These are phyloP conservation scores for Channa striata DNA, from an alignment of 2,797 vertebrate genomes.

Conservation along the genomic window DNA sequence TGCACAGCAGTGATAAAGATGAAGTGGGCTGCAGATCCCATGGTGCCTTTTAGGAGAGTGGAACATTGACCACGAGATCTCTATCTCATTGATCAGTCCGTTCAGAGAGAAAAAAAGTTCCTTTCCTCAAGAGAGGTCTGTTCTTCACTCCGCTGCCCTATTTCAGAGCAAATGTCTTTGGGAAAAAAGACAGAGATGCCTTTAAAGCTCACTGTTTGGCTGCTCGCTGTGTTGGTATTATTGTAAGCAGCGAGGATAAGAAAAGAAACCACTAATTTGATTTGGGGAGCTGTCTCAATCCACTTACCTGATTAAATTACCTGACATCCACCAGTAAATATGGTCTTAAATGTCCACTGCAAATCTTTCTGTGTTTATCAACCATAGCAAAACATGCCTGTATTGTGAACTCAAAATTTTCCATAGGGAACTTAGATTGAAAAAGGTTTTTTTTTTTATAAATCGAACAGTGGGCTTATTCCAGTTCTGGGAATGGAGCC, in stretches of 20 bases:
- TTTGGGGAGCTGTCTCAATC: slow-evolving; percentile 17
- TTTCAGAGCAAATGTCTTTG: slow-evolving; percentile 45
- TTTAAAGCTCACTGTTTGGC: slow-evolving; percentile 21
- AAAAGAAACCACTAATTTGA: slow-evolving; percentile 17
- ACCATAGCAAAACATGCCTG: slow-evolving; percentile 29
- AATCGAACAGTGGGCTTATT: slow-evolving; percentile 52
- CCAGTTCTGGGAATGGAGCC: slow-evolving; percentile 61
- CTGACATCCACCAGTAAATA: slow-evolving; percentile 3
- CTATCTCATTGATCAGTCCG: slow-evolving; percentile 78
- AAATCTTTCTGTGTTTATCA: slow-evolving; percentile 26
- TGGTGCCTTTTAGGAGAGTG: slow-evolving; percentile 75
- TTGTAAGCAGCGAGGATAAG: slow-evolving; percentile 1
- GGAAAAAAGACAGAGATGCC: slow-evolving; percentile 33
- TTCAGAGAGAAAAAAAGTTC: slow-evolving; percentile 60
- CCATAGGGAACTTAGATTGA: slow-evolving; percentile 34
- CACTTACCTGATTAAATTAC: slow-evolving; percentile 27
- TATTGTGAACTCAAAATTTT: slow-evolving; percentile 25
- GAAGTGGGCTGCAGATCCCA: slow-evolving; percentile 72
- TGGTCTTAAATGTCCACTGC: slow-evolving; percentile 1
- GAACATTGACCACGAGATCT: slow-evolving; percentile 79
- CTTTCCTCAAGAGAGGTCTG: slow-evolving; percentile 52
- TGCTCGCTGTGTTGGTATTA: slow-evolving; percentile 23
- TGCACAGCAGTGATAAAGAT: slow-evolving; percentile 77
- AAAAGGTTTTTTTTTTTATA: slow-evolving; percentile 30
- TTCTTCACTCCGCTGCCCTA: slow-evolving; percentile 43